Percentiles rank a stretch among this genome's conserved stretches.
Evolutionary conservation across 2,888 invertebrate species (phyloP).

Genomic region (Napeogenes inachia): DNA sequence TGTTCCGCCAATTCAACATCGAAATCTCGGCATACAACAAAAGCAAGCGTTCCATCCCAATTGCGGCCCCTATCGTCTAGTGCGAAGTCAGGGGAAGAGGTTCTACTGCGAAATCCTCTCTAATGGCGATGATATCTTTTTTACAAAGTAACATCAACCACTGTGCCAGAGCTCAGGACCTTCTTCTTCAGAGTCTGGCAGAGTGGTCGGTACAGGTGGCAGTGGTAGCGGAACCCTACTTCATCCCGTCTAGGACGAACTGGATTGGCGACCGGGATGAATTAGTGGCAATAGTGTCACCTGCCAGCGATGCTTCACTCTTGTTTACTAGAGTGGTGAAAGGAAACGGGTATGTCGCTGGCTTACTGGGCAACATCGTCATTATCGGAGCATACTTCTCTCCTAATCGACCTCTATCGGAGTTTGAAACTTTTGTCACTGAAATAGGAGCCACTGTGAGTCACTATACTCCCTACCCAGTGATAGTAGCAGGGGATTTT

Average conservation of each 20-base stretch:
- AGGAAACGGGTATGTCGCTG: constrained; percentile 16
- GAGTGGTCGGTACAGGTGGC: constrained; percentile 24
- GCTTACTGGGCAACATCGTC: constrained; percentile 15
- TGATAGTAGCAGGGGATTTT: constrained; percentile 19
- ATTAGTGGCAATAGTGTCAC: constrained; percentile 9
- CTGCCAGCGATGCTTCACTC: neutral
- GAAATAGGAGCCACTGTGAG: constrained; percentile 12
- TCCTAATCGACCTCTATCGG: constrained; percentile 18
- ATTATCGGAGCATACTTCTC: constrained; percentile 24
- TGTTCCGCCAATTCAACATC: neutral
- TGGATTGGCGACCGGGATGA: constrained; percentile 18
- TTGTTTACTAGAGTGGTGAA: neutral
- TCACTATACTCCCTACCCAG: constrained; percentile 12
- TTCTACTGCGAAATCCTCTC: neutral
- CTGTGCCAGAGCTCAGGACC: constrained; percentile 25
- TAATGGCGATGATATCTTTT: constrained; percentile 4
- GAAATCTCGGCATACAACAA: neutral
- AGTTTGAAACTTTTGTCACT: constrained; percentile 17
- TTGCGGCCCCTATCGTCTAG: neutral
- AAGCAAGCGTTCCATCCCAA: neutral
- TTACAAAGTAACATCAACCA: constrained; percentile 29
- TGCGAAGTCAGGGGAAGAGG: neutral
- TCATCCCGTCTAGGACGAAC: constrained; percentile 3
- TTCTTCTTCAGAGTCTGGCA: constrained; percentile 21
- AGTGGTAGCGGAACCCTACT: constrained; percentile 24